These are phyloP conservation scores for Siphonodentalium dalli DNA, from an alignment of 2,888 invertebrate species.

Conservation along the genomic window DNA sequence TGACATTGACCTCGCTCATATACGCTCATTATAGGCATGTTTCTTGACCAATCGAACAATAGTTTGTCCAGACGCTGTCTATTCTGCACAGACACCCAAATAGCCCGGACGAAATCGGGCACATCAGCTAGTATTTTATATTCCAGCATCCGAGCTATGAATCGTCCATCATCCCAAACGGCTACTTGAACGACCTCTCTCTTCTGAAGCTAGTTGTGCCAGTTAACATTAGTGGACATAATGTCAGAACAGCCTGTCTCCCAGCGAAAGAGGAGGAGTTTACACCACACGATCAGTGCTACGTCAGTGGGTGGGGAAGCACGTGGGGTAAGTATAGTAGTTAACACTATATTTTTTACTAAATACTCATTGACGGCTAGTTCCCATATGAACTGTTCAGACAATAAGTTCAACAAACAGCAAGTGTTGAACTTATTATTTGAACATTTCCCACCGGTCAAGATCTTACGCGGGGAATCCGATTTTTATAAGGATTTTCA, in stretches of 20 bases:
- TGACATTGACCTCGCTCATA: too few relatives aligned
- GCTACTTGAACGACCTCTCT: slow-evolving; percentile 29
- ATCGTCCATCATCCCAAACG: neutral
- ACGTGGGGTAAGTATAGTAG: slow-evolving; percentile 19
- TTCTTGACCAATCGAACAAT: too few relatives aligned
- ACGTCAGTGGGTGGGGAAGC: slow-evolving; percentile 33
- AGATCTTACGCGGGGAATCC: too few relatives aligned
- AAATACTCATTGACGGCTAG: neutral
- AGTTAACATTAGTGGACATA: slow-evolving; percentile 34
- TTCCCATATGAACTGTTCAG: neutral
- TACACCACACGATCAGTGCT: slow-evolving; percentile 26
- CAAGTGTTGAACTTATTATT: too few relatives aligned
- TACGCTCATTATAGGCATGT: too few relatives aligned
- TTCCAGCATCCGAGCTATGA: slow-evolving; percentile 28
- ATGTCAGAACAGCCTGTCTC: slow-evolving; percentile 33
- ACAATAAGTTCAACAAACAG: too few relatives aligned
- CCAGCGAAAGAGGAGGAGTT: slow-evolving; percentile 17
- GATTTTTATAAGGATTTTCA: too few relatives aligned
- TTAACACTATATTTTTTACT: neutral
- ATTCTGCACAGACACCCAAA: too few relatives aligned
- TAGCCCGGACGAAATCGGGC: too few relatives aligned
- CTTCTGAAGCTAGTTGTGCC: slow-evolving; percentile 25
- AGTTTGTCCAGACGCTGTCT: too few relatives aligned
- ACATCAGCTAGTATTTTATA: too few relatives aligned
- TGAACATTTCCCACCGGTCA: too few relatives aligned